These are phyloP conservation scores for Gymnocypris eckloni DNA, from an alignment of 2,797 vertebrate species.

Conservation along the genomic window DNA sequence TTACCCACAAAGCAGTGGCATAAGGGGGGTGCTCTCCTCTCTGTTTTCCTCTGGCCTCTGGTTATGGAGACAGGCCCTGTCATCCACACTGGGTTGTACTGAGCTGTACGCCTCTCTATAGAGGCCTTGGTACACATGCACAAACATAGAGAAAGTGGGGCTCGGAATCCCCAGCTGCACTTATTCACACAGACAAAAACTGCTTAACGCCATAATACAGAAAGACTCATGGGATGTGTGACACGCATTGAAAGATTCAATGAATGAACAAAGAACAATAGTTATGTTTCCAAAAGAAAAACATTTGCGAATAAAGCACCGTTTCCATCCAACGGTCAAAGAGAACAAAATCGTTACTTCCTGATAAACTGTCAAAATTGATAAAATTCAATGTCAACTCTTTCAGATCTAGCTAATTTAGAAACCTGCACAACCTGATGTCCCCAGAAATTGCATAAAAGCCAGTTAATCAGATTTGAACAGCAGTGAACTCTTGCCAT, in stretches of 20 bases:
- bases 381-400: too few species aligned
- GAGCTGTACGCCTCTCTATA: conserved; percentile 8
- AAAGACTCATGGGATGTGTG: conserved; percentile 1
- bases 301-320: too few species aligned
- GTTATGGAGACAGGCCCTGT: conserved; percentile 18
- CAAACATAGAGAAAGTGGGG: conserved; percentile 5
- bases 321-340: too few species aligned
- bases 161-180: conserved; percentile 2
- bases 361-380: too few species aligned
- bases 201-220: neutral
- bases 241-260: conserved; percentile 19
- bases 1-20: conserved; percentile 15
- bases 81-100: neutral
- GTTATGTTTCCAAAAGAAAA: too few species aligned
- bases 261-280: conserved; percentile 31
- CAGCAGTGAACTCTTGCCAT: neutral
- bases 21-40: conserved; percentile 6
- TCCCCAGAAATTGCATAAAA: neutral
- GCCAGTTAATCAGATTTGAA: neutral
- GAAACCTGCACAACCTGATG: neutral
- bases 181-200: conserved; percentile 42
- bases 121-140: neutral
- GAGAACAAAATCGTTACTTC: too few species aligned
- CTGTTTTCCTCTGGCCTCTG: conserved; percentile 36
- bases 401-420: neutral